These are phyloP conservation scores for Cottus gobio DNA, from an alignment of 2,113 vertebrate genomes.

Conservation along the genomic window DNA sequence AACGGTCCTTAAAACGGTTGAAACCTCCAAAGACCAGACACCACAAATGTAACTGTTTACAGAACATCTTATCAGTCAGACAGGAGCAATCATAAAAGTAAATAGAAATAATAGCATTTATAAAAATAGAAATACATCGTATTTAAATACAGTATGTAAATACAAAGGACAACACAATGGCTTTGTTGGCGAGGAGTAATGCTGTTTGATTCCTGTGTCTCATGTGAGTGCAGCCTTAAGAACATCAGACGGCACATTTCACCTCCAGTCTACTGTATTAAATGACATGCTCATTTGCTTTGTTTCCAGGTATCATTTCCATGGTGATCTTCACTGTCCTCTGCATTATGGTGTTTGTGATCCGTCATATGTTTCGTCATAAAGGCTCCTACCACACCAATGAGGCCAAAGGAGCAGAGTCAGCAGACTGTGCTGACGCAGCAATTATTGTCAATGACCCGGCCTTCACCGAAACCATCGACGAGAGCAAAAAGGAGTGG, in stretches of 20 bases:
- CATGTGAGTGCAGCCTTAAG: neutral
- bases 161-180: neutral
- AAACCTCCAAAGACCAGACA: neutral
- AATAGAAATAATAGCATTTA: neutral
- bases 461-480: conserved; percentile 98
- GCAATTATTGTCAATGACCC: conserved; percentile 99
- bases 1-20: neutral
- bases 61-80: neutral
- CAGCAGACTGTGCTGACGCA: conserved; percentile 93
- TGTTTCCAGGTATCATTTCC: conserved; percentile 89
- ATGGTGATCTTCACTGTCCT: conserved; percentile 94
- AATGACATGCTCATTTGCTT: neutral
- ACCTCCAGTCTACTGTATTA: neutral
- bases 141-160: no score
- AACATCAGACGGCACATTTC: neutral
- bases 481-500: conserved; percentile 99
- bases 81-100: neutral
- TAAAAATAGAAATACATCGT: neutral
- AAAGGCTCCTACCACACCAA: conserved; percentile 99
- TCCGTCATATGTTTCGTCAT: conserved; percentile 97
- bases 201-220: neutral
- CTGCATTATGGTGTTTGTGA: conserved; percentile 93
- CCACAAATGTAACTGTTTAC: neutral
- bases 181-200: neutral
- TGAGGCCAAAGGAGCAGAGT: conserved; percentile 95